Base-by-base conservation (phyloP, 1,140 invertebrate genomes). In the Tenebrio molitor region DNA sequence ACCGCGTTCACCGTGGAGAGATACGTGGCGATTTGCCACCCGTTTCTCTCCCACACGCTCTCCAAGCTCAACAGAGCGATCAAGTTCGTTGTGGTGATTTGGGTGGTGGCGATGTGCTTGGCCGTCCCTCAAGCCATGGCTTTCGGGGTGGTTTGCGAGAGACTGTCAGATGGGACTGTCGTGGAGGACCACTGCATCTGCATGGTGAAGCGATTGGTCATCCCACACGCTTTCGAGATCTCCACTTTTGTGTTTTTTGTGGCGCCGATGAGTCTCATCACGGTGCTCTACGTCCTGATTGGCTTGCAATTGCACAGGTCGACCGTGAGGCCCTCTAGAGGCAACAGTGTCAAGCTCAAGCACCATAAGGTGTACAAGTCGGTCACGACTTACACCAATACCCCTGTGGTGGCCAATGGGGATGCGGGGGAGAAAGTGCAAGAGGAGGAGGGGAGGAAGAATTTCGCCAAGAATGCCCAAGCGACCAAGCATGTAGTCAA, bases 21-120 rank as follows among this genome's bases (percentile, higher is more conserved):
- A 46, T 99, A 98, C 83, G 89, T 98, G 14, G 96, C 95, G 10
- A 97, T 98, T 74, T 97, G 96, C 83, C 92, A 97, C 81, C 96
- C 96, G 0, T 92, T 98, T 74, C 85, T 93, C 76, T 91, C 93
- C 0, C 95, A 97, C 80, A 95, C 92, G 0, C 92, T 95, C 86
- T 93, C 92, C 0, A 93, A 92, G 65, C 81, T 93, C 1, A 91
- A 89, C 6, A 84, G 92, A 58, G 91, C 91, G 0, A 86, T 93
- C 0, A 88, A 90, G 71, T 89, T 90, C 70, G 90, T 93, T 8
- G 82, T 93, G 4, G 85, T 84, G 8, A 89, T 93, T 76, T 94
- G 92, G 92, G 66, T 91, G 1, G 75, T 91, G 62, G 91, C 92
- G 0, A 83, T 93, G 10, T 85, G 90, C 33, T 88, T 91, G 8